Evolutionary conservation across 35 echinoderm and acorn worm genomes (phyloP), one percentile per base, ranked within the genome.

Genomic region (Heliocidaris tuberculata): DNA sequence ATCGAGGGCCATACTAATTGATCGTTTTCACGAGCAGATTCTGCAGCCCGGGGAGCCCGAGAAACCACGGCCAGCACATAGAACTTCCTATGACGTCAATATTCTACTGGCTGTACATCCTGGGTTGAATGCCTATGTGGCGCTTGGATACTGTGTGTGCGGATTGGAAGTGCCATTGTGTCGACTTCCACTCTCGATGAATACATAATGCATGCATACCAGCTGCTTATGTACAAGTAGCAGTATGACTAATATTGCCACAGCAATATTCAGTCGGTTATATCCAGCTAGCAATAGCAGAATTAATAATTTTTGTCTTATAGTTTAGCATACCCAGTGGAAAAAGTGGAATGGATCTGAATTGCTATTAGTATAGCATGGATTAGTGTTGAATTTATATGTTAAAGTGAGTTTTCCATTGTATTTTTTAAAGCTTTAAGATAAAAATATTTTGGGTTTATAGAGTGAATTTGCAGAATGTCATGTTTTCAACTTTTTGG

Each of bases 11-110:
- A 93, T 93, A 93, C 91, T 93, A 93, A 93, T 93, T 93, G 91
- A 52, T 93, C 47, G 91, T 93, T 16, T 93, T 93, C 91, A 59
- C 91, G 11, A 59, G 47, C 91, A 93, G 50, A 27, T 17, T 19
- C 91, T 13, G 48, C 47, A 48, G 48, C 48, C 87, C 12, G 13
- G 32, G 65, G 65, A n/a, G 27, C 87, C 1, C 29, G 31, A 11
- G 32, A 6, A 52, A 24, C 13, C 48, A 59, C 50, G 16, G 91
- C 91, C 31, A 48, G 29, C 31, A 49, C 65, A 52, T 49, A 9
- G 48, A 15, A 42, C 13, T 93, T 93, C 91, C 91, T 93, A 93
- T 93, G 91, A 93, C 91, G 91, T 93, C 91, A 93, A 59, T 93
- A 7, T 89, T 27, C 52, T 15, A 78, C 19, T 21, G 24, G 6